Percentiles rank a stretch among this genome's conserved stretches.
Evolutionary conservation across 2,888 invertebrate species (phyloP).

Genomic region (Tetramorium bicarinatum): DNA sequence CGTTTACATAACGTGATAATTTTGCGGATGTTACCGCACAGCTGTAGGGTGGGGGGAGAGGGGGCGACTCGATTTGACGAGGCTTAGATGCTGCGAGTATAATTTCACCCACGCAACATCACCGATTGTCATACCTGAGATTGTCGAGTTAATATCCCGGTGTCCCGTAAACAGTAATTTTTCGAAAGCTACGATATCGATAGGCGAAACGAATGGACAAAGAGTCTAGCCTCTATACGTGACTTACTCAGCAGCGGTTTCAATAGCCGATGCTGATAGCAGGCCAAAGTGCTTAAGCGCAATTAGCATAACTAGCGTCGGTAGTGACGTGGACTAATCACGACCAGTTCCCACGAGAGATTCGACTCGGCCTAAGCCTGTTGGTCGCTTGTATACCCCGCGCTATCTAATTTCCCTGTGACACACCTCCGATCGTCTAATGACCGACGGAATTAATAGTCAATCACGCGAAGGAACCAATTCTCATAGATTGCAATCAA

Average conservation of each 20-base stretch:
- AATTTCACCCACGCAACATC: constrained; percentile 44
- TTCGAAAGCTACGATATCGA: constrained; percentile 59
- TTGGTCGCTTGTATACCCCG: constrained; percentile 55
- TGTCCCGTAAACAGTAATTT: not conserved
- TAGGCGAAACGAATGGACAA: constrained; percentile 57
- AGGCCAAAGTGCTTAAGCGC: constrained; percentile 81
- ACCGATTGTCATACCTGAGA: constrained; percentile 43
- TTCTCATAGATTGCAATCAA: constrained; percentile 43
- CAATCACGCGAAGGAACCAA: constrained; percentile 59
- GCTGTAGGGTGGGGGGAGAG: not conserved
- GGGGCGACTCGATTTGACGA: constrained; percentile 32
- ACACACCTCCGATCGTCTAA: constrained; percentile 67
- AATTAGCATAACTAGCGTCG: constrained; percentile 84
- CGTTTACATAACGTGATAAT: constrained; percentile 44
- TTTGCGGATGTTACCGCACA: constrained; percentile 25
- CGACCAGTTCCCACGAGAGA: constrained; percentile 83
- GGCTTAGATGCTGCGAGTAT: constrained; percentile 26
- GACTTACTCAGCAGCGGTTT: constrained; percentile 65
- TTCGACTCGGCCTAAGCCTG: constrained; percentile 73
- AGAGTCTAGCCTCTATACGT: constrained; percentile 67
- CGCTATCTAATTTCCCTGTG: constrained; percentile 56
- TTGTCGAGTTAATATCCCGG: constrained; percentile 21
- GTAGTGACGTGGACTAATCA: constrained; percentile 84
- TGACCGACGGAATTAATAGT: constrained; percentile 72
- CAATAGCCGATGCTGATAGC: constrained; percentile 70